phyloP scores from a whole-genome alignment of 1,140 invertebrate species.

The Popillia japonica region DNA sequence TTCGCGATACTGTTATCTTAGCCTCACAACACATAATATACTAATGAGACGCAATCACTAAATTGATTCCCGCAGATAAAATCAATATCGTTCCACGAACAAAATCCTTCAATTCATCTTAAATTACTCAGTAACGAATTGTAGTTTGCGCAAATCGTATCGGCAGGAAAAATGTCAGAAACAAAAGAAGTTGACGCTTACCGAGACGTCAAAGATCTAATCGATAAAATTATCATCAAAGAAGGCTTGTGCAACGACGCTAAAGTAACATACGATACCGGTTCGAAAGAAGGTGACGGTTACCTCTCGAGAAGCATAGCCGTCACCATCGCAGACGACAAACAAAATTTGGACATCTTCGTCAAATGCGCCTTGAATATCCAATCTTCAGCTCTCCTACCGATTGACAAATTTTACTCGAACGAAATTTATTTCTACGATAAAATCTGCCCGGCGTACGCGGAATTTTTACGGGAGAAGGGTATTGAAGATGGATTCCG shows the following conservation, averaged over 20 bases:
- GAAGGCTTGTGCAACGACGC: neutral
- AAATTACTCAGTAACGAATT: neutral
- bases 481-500: constrained; percentile 43
- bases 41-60: too few species aligned
- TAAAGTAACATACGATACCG: neutral
- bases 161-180: neutral
- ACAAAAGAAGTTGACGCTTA: neutral
- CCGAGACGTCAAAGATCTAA: neutral
- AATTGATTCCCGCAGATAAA: neutral
- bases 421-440: constrained; percentile 31
- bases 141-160: neutral
- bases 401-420: neutral
- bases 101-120: too few species aligned
- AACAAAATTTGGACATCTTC: neutral
- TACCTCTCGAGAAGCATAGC: neutral
- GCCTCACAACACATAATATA: too few species aligned
- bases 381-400: neutral
- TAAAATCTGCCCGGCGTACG: neutral
- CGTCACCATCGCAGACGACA: neutral
- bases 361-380: constrained; percentile 1
- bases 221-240: neutral
- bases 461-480: neutral
- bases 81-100: too few species aligned
- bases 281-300: neutral
- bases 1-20: too few species aligned